Conservation (phyloP, 2,797 vertebrate genomes). For the Carduelis carduelis region DNA sequence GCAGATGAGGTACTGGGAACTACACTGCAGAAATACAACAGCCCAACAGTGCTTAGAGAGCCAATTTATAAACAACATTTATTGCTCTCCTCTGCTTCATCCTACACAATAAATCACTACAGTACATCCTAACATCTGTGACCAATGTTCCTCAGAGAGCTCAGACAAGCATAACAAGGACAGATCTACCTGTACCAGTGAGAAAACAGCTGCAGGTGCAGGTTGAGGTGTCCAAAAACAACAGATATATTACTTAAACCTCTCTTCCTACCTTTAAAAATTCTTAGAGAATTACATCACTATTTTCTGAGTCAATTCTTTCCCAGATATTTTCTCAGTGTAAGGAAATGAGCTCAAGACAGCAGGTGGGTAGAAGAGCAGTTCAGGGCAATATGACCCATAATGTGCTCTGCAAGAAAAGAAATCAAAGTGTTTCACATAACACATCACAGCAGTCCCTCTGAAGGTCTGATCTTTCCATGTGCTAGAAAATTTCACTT, state of each 20-base stretch:
- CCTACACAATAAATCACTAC: background rate
- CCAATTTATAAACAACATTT: background rate
- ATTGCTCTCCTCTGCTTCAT: background rate
- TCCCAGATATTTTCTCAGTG: background rate
- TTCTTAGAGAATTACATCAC: background rate
- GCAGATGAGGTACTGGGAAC: background rate
- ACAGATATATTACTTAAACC: background rate
- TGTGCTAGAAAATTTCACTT: background rate
- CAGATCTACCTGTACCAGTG: background rate
- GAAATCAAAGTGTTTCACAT: background rate
- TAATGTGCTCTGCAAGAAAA: background rate
- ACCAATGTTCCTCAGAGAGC: background rate
- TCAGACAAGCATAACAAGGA: background rate
- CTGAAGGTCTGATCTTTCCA: background rate
- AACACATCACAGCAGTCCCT: background rate
- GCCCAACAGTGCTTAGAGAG: background rate
- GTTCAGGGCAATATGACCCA: background rate
- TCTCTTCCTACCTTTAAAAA: background rate
- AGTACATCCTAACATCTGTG: background rate
- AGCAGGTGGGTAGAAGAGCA: background rate
- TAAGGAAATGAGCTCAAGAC: constrained; percentile 3
- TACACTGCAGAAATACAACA: background rate
- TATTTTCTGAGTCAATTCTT: background rate
- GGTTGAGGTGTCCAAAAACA: background rate
- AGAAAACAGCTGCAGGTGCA: background rate